These are phyloP conservation scores for Trachemys scripta DNA, from an alignment of 2,113 vertebrate species.

Conservation along the genomic window DNA sequence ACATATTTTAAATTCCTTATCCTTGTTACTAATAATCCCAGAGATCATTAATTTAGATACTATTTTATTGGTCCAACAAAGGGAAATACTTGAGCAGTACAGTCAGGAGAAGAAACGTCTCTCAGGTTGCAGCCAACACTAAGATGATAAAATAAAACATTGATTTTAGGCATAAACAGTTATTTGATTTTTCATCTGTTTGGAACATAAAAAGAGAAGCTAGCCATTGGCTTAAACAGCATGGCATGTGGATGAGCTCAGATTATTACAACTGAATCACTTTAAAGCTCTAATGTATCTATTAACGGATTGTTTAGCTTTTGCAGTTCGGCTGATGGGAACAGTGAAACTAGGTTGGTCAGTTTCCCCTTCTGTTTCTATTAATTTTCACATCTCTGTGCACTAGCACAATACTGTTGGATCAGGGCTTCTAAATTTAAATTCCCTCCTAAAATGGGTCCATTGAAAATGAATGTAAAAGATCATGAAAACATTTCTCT, in stretches of 20 bases:
- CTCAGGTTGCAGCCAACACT: background rate
- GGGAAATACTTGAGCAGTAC: background rate
- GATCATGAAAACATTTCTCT: fast-evolving
- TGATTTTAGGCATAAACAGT: background rate
- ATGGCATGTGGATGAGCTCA: background rate
- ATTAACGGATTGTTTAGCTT: background rate
- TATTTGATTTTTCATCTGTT: background rate
- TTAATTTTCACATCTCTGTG: background rate
- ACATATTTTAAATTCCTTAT: background rate
- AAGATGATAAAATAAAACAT: background rate
- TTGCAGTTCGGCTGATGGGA: background rate
- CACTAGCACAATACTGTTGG: background rate
- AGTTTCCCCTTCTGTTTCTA: background rate
- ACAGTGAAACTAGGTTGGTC: background rate
- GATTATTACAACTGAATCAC: background rate
- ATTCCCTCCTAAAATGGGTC: background rate
- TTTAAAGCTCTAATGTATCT: background rate
- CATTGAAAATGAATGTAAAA: fast-evolving
- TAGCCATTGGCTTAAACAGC: background rate
- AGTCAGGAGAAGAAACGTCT: background rate
- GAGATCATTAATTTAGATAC: background rate
- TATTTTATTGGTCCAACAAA: background rate
- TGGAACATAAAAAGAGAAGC: background rate
- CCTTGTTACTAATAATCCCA: background rate
- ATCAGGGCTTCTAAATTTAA: background rate